Percentiles rank a stretch among this genome's conserved stretches.
Conservation (phyloP, 2,113 vertebrate species). For the Lepus timidus region DNA sequence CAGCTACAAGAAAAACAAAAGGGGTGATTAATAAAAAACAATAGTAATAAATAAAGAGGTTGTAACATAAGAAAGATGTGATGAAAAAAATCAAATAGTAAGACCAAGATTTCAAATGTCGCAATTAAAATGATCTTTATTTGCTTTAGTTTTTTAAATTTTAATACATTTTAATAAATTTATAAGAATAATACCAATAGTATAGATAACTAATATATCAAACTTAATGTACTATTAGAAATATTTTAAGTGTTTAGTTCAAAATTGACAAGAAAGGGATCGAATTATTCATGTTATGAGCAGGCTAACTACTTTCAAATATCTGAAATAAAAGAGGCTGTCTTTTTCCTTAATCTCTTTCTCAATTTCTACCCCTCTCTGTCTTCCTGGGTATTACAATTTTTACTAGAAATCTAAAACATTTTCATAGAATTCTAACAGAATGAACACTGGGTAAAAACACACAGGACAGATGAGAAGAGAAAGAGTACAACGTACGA, state of each 20-base stretch:
- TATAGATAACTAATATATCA: neutral
- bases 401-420: constrained; percentile 13
- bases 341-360: neutral
- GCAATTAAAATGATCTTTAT: constrained; percentile 11
- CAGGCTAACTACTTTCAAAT: constrained; percentile 1
- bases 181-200: constrained; percentile 12
- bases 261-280: neutral
- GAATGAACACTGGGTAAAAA: neutral
- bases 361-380: neutral
- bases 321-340: neutral
- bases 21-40: neutral
- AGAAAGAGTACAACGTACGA: neutral
- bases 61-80: neutral
- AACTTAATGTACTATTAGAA: neutral
- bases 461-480: neutral
- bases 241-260: neutral
- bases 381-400: neutral
- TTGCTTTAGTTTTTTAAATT: neutral
- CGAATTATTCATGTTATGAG: constrained; percentile 10
- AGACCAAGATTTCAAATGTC: neutral
- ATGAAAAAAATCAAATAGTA: neutral
- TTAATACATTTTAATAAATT: neutral
- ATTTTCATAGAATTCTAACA: neutral
- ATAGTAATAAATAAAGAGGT: neutral
- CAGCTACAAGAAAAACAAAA: neutral